Base-by-base conservation (phyloP, 2,888 invertebrate species). In the Celastrina argiolus region DNA sequence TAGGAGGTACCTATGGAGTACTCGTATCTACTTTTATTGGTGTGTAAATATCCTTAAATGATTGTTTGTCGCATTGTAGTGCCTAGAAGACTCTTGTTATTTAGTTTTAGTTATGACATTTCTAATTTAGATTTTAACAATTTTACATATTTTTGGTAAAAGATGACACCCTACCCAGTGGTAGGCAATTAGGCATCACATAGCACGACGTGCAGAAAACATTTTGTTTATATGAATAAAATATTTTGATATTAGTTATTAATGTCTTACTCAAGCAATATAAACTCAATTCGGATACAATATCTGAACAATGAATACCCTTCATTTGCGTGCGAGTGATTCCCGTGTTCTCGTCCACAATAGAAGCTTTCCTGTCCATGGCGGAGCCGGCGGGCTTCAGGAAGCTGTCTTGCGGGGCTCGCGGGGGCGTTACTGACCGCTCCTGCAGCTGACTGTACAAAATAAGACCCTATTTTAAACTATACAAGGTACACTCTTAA, bases 271-370 rank as follows among this genome's bases (percentile, higher is more conserved):
- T 22, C 51, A 22, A 12, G 22, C 51, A 4, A 51, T 51, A 26
- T 6, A 51, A 51, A 51, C 51, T 51, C 22, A 26, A 26, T 51
- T 51, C 22, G 22, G 51, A 51, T 51, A 18, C 51, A 14, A 12
- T 22, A 26, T 26, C 16, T 22, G 12, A 26, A 22, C 51, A 51
- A 12, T 36, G 12, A 61, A 74, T 75, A 95, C 96, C 96, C 92
- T 96, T 95, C 96, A 96, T 96, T 82, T 96, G 96, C 22, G 95
- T 94, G 79, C 95, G 94, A 34, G 95, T 88, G 72, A 92, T 91
- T 65, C 91, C 92, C 1, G 87, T 84, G 12, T 85, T 88, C 74
- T 91, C 91, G 66, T 91, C 91, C 0, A 91, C 85, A 66, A 91
- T 88, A 67, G 91, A 91, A 0, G 89, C 90, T 72, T 91, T 91